Evolutionary conservation across 2,797 vertebrate species (phyloP).

Genomic region (Tadarida brasiliensis): DNA sequence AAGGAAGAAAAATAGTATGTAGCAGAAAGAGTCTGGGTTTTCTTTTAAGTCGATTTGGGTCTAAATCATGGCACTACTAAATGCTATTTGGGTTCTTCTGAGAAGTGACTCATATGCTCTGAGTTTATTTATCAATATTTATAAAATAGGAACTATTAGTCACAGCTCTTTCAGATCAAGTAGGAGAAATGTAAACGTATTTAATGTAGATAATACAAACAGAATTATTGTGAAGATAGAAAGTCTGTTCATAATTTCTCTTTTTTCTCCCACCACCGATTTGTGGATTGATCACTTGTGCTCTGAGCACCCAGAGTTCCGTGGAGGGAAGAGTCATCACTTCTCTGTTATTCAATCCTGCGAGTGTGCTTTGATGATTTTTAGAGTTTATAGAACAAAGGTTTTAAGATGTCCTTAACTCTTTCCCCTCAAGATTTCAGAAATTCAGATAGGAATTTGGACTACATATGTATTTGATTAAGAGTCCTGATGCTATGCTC

Average conservation of each 20-base stretch:
- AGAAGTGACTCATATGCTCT: not conserved
- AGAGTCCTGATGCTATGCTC: not conserved
- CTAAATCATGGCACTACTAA: not conserved
- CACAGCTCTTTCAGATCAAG: not conserved
- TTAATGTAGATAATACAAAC: not conserved
- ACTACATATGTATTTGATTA: not conserved
- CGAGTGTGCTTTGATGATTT: slow-evolving; percentile 50
- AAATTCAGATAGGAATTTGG: not conserved
- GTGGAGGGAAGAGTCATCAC: not conserved
- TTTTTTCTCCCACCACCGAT: not conserved
- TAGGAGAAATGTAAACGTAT: not conserved
- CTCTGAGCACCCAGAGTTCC: not conserved
- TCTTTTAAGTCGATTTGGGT: not conserved
- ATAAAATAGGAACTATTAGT: not conserved
- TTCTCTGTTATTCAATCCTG: slow-evolving; percentile 3
- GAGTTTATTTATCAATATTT: not conserved
- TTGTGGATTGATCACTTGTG: not conserved
- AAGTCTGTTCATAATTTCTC: not conserved
- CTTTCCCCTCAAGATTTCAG: not conserved
- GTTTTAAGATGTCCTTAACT: slow-evolving; percentile 50
- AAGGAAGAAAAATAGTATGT: not conserved
- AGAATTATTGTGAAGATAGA: not conserved
- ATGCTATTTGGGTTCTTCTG: not conserved
- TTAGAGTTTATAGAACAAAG: slow-evolving; percentile 9
- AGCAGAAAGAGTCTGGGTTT: not conserved